Percentiles rank a stretch among this genome's conserved stretches.
phyloP scores from a whole-genome alignment of 1,140 invertebrate species.

The Belonocnema kinseyi region DNA sequence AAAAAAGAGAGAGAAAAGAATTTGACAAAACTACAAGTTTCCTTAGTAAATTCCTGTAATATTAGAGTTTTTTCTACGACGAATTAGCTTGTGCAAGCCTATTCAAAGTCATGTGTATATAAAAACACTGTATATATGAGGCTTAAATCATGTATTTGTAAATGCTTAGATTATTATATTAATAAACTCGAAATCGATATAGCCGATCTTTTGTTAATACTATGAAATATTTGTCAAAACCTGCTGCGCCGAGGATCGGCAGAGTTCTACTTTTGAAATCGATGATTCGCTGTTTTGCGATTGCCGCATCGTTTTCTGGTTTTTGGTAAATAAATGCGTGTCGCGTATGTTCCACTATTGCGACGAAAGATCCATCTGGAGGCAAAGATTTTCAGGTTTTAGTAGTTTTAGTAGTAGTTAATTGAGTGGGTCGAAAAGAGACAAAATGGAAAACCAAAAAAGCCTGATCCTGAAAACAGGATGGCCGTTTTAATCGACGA shows the following conservation, averaged over 20 bases:
- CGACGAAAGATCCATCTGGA: constrained; percentile 67
- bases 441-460: too few species aligned
- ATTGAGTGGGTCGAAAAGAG: not conserved
- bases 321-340: constrained; percentile 69
- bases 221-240: constrained; percentile 62
- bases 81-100: too few species aligned
- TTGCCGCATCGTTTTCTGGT: constrained; percentile 50
- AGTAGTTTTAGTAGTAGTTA: not conserved
- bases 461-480: too few species aligned
- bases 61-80: too few species aligned
- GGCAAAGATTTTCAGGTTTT: constrained; percentile 13
- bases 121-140: constrained; percentile 10
- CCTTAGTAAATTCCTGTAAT: too few species aligned
- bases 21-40: too few species aligned
- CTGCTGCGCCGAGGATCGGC: constrained; percentile 66
- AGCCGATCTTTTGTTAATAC: constrained; percentile 66
- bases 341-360: constrained; percentile 66
- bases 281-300: constrained; percentile 68
- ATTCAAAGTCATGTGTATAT: not conserved
- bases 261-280: constrained; percentile 59
- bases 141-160: constrained; percentile 4
- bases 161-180: constrained; percentile 36
- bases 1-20: too few species aligned
- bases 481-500: too few species aligned
- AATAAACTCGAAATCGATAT: constrained; percentile 60